Conservation (phyloP, 1,140 invertebrate species). For the Calliphora vicina region DNA sequence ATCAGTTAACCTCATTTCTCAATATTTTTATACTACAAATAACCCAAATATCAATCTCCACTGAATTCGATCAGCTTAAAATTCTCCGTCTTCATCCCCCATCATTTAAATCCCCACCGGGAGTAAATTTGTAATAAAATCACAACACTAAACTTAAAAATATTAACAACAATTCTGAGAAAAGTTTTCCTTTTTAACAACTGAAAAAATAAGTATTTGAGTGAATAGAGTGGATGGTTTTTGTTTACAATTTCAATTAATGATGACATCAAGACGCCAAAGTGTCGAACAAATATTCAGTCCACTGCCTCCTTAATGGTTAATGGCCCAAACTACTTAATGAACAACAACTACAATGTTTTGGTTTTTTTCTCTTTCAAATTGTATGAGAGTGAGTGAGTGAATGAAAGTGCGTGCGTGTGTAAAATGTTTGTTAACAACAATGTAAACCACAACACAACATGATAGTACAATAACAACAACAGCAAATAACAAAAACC, state of each 20-base stretch:
- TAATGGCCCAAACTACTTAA: background rate
- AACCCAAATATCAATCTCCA: background rate
- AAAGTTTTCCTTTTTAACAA: background rate
- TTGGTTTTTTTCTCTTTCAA: background rate
- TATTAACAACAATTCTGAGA: background rate
- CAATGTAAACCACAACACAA: constrained; percentile 13
- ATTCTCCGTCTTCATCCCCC: background rate
- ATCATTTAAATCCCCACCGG: background rate
- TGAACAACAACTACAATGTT: too few species aligned
- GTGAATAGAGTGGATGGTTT: background rate
- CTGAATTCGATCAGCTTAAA: background rate
- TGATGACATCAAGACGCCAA: constrained; percentile 30
- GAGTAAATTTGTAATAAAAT: background rate
- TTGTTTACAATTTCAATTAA: background rate
- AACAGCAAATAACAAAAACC: background rate
- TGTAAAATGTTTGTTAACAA: constrained; percentile 18
- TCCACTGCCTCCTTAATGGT: background rate
- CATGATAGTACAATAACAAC: background rate
- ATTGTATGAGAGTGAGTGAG: background rate
- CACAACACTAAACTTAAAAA: background rate
- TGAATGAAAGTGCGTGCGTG: background rate
- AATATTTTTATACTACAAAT: background rate
- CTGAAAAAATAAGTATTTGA: too few species aligned
- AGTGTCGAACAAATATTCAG: background rate
- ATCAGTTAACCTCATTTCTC: background rate